These are phyloP conservation scores for Drosophila serrata DNA, from an alignment of 1,140 invertebrate genomes.

Conservation along the genomic window DNA sequence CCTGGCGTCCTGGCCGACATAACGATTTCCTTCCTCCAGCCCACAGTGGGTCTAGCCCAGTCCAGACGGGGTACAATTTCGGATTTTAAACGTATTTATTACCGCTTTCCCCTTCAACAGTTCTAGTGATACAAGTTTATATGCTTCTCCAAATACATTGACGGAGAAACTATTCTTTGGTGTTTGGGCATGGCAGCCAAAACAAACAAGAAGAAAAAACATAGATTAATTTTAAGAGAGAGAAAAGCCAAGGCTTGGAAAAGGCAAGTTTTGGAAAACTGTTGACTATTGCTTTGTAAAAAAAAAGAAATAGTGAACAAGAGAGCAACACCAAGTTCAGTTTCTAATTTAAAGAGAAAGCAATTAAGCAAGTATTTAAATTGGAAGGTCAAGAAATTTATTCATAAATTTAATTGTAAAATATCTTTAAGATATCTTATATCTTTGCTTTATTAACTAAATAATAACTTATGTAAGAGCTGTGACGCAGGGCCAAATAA, in stretches of 20 bases:
- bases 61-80: background rate
- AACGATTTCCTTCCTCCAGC: slow-evolving; percentile 71
- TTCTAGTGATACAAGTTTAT: background rate
- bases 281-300: background rate
- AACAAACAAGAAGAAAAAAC: background rate
- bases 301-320: background rate
- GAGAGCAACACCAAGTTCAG: too few relatives aligned
- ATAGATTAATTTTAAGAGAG: background rate
- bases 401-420: too few relatives aligned
- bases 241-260: background rate
- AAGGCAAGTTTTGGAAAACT: background rate
- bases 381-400: too few relatives aligned
- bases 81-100: slow-evolving; percentile 13
- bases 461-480: too few relatives aligned
- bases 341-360: background rate
- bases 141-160: background rate
- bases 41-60: slow-evolving; percentile 16
- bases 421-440: too few relatives aligned
- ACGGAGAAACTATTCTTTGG: background rate
- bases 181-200: background rate
- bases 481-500: too few relatives aligned
- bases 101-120: background rate
- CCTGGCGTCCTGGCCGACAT: slow-evolving; percentile 49
- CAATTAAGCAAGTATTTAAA: too few relatives aligned
- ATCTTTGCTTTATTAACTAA: too few relatives aligned